These are phyloP conservation scores for Caenorhabditis sp. DNA, from an alignment of 2,888 invertebrate genomes.

Conservation along the genomic window DNA sequence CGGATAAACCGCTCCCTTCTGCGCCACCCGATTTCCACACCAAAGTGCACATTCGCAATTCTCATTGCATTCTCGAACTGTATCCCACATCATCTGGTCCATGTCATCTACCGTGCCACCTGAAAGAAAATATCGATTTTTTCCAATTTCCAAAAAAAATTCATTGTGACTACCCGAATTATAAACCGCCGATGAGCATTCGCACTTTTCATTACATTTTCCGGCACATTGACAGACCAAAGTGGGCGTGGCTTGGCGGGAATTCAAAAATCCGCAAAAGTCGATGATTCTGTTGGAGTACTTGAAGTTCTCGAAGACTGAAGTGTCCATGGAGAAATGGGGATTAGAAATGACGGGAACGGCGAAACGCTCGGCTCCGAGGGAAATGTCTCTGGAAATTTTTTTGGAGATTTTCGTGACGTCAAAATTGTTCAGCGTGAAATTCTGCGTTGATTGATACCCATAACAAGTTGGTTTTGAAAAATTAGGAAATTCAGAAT, in stretches of 20 bases:
- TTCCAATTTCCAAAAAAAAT: too few species aligned
- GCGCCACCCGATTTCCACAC: slow-evolving; percentile 76
- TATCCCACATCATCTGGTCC: slow-evolving; percentile 50
- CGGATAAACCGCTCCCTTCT: slow-evolving; percentile 70
- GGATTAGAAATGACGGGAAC: slow-evolving; percentile 63
- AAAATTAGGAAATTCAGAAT: too few species aligned
- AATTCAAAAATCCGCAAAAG: slow-evolving; percentile 17
- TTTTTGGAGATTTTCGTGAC: too few species aligned
- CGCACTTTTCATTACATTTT: slow-evolving; percentile 31
- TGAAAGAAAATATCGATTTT: slow-evolving; percentile 8
- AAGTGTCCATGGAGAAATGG: slow-evolving; percentile 24
- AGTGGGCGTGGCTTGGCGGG: slow-evolving; percentile 34
- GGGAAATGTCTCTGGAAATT: slow-evolving; percentile 68
- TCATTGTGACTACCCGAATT: neutral
- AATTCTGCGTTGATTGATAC: too few species aligned
- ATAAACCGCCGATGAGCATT: slow-evolving; percentile 45
- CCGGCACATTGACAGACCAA: slow-evolving; percentile 30
- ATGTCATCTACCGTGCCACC: slow-evolving; percentile 48
- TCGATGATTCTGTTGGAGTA: slow-evolving; percentile 67
- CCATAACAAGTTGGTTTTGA: too few species aligned
- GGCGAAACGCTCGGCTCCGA: slow-evolving; percentile 68
- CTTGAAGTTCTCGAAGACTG: slow-evolving; percentile 52
- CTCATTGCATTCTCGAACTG: slow-evolving; percentile 70
- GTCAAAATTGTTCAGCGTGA: too few species aligned
- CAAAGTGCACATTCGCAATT: slow-evolving; percentile 70